Conservation (phyloP, 2,797 vertebrate species). For the Falco columbarius region DNA sequence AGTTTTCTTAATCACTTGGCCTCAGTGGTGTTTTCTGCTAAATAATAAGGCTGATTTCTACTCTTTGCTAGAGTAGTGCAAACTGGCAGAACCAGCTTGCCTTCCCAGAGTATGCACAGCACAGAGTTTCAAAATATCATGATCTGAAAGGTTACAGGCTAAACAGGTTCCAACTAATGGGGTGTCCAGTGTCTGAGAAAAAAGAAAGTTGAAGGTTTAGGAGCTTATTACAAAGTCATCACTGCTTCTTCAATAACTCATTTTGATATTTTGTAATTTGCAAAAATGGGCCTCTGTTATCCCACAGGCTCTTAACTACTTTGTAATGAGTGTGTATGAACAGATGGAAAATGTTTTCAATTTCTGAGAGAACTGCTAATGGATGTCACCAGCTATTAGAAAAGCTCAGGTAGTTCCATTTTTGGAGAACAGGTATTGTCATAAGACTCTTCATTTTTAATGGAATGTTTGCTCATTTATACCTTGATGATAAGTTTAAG, state of each 20-base stretch:
- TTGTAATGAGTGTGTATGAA: slow-evolving; percentile 77
- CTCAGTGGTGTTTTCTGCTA: background rate
- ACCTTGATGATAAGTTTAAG: slow-evolving; percentile 63
- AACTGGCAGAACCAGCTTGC: background rate
- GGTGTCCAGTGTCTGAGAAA: slow-evolving; percentile 6
- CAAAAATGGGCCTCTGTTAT: slow-evolving; percentile 70
- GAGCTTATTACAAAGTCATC: slow-evolving; percentile 69
- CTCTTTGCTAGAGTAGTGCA: background rate
- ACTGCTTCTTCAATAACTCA: slow-evolving; percentile 74
- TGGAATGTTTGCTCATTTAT: slow-evolving; percentile 79
- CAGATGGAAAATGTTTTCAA: slow-evolving; percentile 81
- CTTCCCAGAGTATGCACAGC: background rate
- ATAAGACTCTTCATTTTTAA: slow-evolving; percentile 75
- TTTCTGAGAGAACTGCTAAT: slow-evolving; percentile 77
- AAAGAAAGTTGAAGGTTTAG: slow-evolving; percentile 53
- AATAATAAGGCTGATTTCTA: background rate
- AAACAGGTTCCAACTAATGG: slow-evolving; percentile 11
- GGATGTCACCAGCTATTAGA: slow-evolving; percentile 79
- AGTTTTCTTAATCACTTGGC: background rate
- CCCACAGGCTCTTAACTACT: slow-evolving; percentile 78
- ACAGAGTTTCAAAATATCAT: background rate
- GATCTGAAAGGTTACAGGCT: background rate
- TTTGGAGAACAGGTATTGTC: slow-evolving; percentile 69
- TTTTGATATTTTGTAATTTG: slow-evolving; percentile 80
- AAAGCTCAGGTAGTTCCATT: slow-evolving; percentile 75